Conservation (phyloP, 1,140 invertebrate species). For the Dendrolimus punctatus region DNA sequence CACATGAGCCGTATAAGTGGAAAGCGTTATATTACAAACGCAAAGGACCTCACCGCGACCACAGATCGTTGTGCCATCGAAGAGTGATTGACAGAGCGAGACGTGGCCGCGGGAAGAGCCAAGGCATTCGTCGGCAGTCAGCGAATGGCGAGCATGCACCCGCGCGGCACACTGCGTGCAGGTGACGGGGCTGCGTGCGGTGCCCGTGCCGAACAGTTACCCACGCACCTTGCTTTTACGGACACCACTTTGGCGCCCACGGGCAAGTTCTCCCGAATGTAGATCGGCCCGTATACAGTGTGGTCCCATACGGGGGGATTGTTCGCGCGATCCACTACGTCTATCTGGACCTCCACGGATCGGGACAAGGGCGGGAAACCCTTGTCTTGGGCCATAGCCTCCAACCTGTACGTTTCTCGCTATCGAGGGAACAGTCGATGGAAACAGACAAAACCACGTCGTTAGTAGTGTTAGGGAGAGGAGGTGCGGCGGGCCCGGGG, state of each 20-base stretch:
- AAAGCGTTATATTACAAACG: no score
- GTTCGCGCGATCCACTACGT: slow-evolving; percentile 97
- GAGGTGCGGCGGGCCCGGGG: slow-evolving; percentile 57
- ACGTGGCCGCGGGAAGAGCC: neutral
- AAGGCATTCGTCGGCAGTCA: neutral
- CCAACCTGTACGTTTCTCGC: slow-evolving; percentile 97
- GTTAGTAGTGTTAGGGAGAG: slow-evolving; percentile 75
- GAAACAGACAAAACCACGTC: slow-evolving; percentile 78
- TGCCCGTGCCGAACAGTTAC: slow-evolving; percentile 70
- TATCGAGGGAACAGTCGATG: slow-evolving; percentile 78
- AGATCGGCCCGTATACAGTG: slow-evolving; percentile 95
- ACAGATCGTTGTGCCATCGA: no score
- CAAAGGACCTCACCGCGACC: no score
- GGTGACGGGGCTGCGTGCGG: slow-evolving; percentile 73
- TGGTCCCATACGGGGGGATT: slow-evolving; percentile 98
- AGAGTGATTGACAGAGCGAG: neutral
- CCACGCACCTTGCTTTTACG: slow-evolving; percentile 94
- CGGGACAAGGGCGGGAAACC: slow-evolving; percentile 93
- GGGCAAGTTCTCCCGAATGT: slow-evolving; percentile 96
- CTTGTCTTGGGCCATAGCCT: slow-evolving; percentile 97
- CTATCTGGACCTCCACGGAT: slow-evolving; percentile 97
- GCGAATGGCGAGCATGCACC: slow-evolving; percentile 20
- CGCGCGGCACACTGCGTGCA: slow-evolving; percentile 62
- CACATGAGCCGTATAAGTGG: no score
- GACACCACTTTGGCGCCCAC: slow-evolving; percentile 97